Evolutionary conservation across 2,888 invertebrate species (phyloP).

Genomic region (Mythimna loreyi): DNA sequence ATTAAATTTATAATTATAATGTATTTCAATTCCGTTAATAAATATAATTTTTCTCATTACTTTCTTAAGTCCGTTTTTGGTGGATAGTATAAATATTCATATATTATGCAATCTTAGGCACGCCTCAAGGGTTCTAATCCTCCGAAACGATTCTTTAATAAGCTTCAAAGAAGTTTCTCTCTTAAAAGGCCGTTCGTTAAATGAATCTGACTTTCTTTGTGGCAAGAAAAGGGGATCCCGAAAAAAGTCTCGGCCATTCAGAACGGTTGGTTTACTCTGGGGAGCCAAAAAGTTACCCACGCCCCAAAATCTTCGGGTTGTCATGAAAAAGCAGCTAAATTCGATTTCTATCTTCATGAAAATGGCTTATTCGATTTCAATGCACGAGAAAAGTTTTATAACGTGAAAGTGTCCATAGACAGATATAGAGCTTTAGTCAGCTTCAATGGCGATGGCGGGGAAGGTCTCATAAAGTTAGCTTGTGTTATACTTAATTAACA

Average conservation of each 20-base stretch:
- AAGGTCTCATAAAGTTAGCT: slow-evolving; percentile 36
- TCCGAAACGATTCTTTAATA: slow-evolving; percentile 82
- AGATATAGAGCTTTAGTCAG: slow-evolving; percentile 24
- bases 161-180: slow-evolving; percentile 83
- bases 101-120: slow-evolving; percentile 70
- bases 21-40: not conserved
- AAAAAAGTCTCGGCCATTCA: slow-evolving; percentile 82
- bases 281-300: slow-evolving; percentile 81
- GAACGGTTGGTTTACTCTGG: slow-evolving; percentile 81
- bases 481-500: slow-evolving; percentile 46
- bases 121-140: slow-evolving; percentile 75
- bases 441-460: slow-evolving; percentile 23
- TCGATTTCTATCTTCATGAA: slow-evolving; percentile 70
- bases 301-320: slow-evolving; percentile 71
- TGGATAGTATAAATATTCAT: slow-evolving; percentile 35
- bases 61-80: not conserved
- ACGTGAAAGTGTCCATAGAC: slow-evolving; percentile 32
- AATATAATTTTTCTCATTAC: slow-evolving; percentile 8
- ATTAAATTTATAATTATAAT: too few relatives aligned
- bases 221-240: slow-evolving; percentile 80
- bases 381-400: slow-evolving; percentile 41
- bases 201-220: slow-evolving; percentile 85
- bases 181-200: slow-evolving; percentile 83
- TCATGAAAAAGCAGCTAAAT: slow-evolving; percentile 75
- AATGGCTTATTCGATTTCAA: slow-evolving; percentile 59